Evolutionary conservation across 2,113 vertebrate genomes (phyloP).

Genomic region (Rhinogobius similis): DNA sequence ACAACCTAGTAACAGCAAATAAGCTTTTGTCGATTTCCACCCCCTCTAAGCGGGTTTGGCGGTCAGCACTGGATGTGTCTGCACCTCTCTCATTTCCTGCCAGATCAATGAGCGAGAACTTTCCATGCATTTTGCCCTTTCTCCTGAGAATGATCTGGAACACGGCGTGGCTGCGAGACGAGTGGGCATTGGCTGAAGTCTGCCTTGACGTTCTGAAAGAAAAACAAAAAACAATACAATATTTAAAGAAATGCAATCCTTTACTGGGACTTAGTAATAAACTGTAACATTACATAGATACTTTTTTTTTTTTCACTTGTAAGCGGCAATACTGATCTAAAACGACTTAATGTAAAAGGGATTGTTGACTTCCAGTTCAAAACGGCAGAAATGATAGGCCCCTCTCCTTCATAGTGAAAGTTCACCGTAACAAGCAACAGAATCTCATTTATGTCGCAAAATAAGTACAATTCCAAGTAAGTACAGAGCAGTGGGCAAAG

Average conservation of each 20-base stretch:
- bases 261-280: background rate
- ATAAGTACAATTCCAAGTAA: too few relatives aligned
- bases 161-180: slow-evolving; percentile 95
- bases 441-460: too few relatives aligned
- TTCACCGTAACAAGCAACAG: too few relatives aligned
- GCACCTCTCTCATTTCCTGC: slow-evolving; percentile 97
- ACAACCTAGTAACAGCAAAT: slow-evolving; percentile 94
- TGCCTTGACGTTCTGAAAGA: slow-evolving; percentile 91
- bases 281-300: too few relatives aligned
- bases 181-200: slow-evolving; percentile 95
- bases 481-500: too few relatives aligned
- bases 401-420: too few relatives aligned
- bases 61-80: slow-evolving; percentile 94
- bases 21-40: slow-evolving; percentile 99
- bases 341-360: too few relatives aligned
- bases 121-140: slow-evolving; percentile 95
- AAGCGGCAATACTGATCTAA: too few relatives aligned
- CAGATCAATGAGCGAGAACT: slow-evolving; percentile 97
- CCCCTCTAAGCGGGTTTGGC: slow-evolving; percentile 94
- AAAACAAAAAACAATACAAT: background rate
- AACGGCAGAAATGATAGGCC: too few relatives aligned
- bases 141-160: slow-evolving; percentile 96
- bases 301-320: too few relatives aligned
- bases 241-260: background rate
- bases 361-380: too few relatives aligned